phyloP scores from a whole-genome alignment of 2,888 invertebrate species.

The Andrena bicolor region DNA sequence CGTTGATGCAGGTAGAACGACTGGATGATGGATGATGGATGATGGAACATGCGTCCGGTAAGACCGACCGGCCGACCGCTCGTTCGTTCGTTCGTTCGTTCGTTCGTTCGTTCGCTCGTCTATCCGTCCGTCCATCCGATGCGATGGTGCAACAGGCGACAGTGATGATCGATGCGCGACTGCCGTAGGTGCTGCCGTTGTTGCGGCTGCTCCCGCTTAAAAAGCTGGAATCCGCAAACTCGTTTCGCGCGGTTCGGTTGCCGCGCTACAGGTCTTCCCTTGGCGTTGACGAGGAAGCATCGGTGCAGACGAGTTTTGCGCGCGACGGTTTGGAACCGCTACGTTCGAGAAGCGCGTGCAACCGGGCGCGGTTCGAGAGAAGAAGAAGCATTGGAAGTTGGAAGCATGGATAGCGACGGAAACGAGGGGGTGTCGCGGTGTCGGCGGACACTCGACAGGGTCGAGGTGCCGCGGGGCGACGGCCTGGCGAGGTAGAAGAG shows the following conservation, averaged over 20 bases:
- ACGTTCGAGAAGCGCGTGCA: conserved; percentile 1
- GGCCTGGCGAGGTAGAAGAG: conserved; percentile 60
- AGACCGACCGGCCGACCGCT: conserved; percentile 62
- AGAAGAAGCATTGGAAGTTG: conserved; percentile 17
- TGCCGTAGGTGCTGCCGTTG: conserved; percentile 68
- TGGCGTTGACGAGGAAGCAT: background rate
- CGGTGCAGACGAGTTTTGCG: background rate
- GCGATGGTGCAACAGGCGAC: conserved; percentile 81
- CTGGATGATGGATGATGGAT: conserved; percentile 84
- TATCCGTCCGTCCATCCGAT: conserved; percentile 66
- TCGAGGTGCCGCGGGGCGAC: conserved; percentile 61
- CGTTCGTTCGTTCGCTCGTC: conserved; percentile 60
- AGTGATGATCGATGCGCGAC: conserved; percentile 83
- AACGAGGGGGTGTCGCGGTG: conserved; percentile 27
- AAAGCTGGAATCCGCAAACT: conserved; percentile 78
- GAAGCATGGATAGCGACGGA: conserved; percentile 2
- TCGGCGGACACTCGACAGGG: conserved; percentile 15
- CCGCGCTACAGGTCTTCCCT: conserved; percentile 3
- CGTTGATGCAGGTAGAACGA: conserved; percentile 78
- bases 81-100: conserved; percentile 64
- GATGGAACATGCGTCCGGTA: conserved; percentile 71
- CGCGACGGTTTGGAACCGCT: background rate
- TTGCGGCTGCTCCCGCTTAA: conserved; percentile 73
- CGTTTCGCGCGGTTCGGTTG: conserved; percentile 63
- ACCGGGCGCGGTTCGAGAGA: conserved; percentile 38